phyloP scores from a whole-genome alignment of 2,797 vertebrate genomes.

The Smutsia temminckii region DNA sequence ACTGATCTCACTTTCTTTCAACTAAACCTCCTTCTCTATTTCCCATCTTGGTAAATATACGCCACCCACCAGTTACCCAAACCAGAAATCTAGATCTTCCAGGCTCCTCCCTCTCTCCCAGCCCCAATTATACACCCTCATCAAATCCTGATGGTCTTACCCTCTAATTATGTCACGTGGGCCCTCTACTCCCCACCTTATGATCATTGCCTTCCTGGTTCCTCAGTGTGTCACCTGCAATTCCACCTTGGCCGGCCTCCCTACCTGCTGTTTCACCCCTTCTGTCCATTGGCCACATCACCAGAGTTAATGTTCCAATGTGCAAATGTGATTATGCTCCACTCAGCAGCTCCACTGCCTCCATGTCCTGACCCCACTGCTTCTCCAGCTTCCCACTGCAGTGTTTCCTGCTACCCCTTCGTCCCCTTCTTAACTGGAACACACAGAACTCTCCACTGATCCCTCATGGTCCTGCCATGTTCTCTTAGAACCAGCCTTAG shows the following conservation, averaged over 20 bases:
- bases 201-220: background rate
- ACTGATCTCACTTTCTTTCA: background rate
- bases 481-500: background rate
- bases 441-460: no score
- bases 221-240: background rate
- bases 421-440: rapidly evolving
- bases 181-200: background rate
- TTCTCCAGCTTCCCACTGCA: background rate
- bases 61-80: background rate
- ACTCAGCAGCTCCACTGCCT: background rate
- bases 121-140: background rate
- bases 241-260: background rate
- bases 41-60: background rate
- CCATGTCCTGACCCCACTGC: background rate
- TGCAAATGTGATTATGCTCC: background rate
- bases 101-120: background rate
- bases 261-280: background rate
- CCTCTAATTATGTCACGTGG: background rate
- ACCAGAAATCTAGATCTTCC: background rate
- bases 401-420: background rate
- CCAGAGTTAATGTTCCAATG: background rate
- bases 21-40: background rate
- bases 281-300: background rate
- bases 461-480: background rate
- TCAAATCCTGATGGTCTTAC: background rate